Conservation (phyloP, 1,140 invertebrate genomes). For the Fopius arisanus region DNA sequence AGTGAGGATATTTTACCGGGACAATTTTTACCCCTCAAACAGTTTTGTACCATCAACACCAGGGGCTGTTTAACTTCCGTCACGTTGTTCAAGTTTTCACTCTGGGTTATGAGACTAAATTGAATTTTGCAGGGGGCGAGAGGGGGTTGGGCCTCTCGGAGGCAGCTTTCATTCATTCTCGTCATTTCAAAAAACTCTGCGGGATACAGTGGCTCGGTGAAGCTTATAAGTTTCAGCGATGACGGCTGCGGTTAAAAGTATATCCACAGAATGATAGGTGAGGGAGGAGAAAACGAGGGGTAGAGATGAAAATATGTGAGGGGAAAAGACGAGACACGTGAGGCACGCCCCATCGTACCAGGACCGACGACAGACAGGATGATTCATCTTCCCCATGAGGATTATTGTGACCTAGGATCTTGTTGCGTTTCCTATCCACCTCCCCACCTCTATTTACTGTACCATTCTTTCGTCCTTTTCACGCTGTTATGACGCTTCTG, state of each 20-base stretch:
- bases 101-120: slow-evolving; percentile 33
- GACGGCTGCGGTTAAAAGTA: neutral
- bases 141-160: neutral
- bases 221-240: slow-evolving; percentile 11
- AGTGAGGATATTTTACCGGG: too few species aligned
- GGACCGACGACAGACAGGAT: slow-evolving; percentile 43
- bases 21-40: neutral
- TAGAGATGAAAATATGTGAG: neutral
- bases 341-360: neutral
- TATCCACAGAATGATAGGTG: neutral
- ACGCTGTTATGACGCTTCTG: slow-evolving; percentile 6
- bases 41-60: neutral
- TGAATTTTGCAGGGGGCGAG: slow-evolving; percentile 34
- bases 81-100: slow-evolving; percentile 5
- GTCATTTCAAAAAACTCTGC: neutral
- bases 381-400: slow-evolving; percentile 49
- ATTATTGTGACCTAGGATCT: slow-evolving; percentile 46
- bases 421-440: slow-evolving; percentile 23
- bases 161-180: slow-evolving; percentile 38
- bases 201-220: neutral
- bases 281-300: neutral
- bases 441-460: neutral
- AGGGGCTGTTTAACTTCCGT: neutral
- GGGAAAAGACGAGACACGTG: neutral
- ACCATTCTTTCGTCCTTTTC: slow-evolving; percentile 25